Base-by-base conservation (phyloP, 2,888 invertebrate genomes). In the Myopa tessellatipennis region DNA sequence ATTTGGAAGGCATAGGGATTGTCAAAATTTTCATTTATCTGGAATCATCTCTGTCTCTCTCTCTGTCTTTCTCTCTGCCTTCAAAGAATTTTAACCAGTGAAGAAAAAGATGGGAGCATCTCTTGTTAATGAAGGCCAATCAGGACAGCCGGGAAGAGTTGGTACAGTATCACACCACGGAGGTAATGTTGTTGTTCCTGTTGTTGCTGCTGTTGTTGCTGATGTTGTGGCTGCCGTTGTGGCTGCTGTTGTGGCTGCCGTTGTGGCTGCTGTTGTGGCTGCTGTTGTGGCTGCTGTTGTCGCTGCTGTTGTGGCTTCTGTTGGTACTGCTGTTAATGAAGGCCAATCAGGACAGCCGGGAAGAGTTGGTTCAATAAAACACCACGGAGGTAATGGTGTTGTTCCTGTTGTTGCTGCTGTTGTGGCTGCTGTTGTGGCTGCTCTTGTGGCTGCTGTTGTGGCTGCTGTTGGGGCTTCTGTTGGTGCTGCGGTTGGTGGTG, bases 401-500 rank as follows among this genome's bases (percentile, higher is more conserved):
- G 67, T 63, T 65, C 65, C 38, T 72, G 45, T 45, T 45, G 45
- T 1, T 45, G 45, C 45, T 45, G 10, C 3, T 45, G 45, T 45
- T 45, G 45, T 1, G 1, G 45, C 45, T 45, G 10, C 3, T 3
- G 45, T 45, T 45, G 45, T 4, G 4, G 40, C 4, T 40, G 40
- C 40, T 40, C 5, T n/a, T n/a, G 26, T 26, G 26, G 26, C 26
- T 26, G 1, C 26, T 26, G 14, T 55, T 55, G 65, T 40, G 38
- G 52, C 52, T 74, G 58, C 18, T 67, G 65, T 18, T 67, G 52
- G 74, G 50, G 68, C 52, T 67, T 36, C 55, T 67, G 68, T 74
- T 74, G 55, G n/a, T 55, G 74, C 16, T 50, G 38, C 34, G 38
- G 52, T 36, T 65, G 50, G 36, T 40, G n/a, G 74, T 55, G 3